phyloP scores from a whole-genome alignment of 2,113 vertebrate species.

The Protobothrops mucrosquamatus region DNA sequence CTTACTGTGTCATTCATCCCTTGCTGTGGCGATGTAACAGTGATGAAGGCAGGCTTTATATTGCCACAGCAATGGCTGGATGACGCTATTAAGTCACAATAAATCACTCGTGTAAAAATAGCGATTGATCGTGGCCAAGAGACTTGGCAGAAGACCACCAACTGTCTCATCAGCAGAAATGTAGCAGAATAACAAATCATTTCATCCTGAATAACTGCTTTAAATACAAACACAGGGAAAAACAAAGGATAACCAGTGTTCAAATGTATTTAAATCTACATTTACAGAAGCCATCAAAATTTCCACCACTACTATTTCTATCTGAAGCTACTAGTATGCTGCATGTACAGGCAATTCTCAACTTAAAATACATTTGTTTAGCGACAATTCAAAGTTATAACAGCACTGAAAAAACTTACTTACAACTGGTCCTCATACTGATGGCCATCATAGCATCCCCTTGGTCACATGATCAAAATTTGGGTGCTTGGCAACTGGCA shows the following conservation, averaged over 20 bases:
- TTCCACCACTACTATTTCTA: not conserved
- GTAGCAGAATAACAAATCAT: not conserved
- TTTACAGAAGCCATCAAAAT: not conserved
- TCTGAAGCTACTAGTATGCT: not conserved
- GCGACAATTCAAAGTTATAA: not conserved
- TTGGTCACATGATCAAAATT: not conserved
- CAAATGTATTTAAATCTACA: not conserved
- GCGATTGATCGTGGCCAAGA: slow-evolving; percentile 34
- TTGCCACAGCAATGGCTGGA: not conserved
- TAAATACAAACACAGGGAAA: not conserved
- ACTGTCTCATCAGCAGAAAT: slow-evolving; percentile 29
- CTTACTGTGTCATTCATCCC: not conserved
- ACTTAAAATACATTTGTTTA: not conserved
- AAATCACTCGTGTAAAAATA: not conserved
- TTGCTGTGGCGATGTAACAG: not conserved
- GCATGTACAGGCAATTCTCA: not conserved
- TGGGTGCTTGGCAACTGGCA: not conserved
- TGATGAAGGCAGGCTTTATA: not conserved
- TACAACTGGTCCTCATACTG: not conserved
- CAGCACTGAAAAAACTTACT: not conserved
- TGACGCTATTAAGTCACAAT: not conserved
- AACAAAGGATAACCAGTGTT: not conserved
- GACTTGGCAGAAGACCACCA: not conserved
- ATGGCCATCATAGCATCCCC: not conserved
- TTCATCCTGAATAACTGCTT: not conserved